Conservation (phyloP, 2,797 vertebrate species). For the Peromyscus melanophrys region DNA sequence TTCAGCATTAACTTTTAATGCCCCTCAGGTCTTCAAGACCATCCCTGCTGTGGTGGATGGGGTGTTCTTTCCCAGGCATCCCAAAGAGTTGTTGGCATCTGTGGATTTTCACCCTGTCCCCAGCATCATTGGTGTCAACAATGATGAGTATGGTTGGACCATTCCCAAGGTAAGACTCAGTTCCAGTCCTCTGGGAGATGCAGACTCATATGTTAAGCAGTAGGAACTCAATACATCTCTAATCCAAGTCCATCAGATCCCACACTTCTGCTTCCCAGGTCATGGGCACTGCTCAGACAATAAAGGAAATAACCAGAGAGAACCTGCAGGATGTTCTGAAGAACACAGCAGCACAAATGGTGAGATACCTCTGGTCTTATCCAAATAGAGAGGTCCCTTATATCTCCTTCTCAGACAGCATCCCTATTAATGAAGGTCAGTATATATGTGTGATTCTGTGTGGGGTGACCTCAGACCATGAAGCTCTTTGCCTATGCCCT, state of each 20-base stretch:
- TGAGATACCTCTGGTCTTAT: neutral
- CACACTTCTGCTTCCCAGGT: neutral
- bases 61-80: conserved; percentile 83
- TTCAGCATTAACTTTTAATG: neutral
- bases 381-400: neutral
- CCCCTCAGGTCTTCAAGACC: neutral
- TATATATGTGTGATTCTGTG: neutral
- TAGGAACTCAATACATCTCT: neutral
- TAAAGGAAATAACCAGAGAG: neutral
- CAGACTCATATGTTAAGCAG: neutral
- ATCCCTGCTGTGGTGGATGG: conserved; percentile 78
- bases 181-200: neutral
- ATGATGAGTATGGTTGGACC: conserved; percentile 87
- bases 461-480: neutral
- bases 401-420: neutral
- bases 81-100: conserved; percentile 82
- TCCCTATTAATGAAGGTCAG: neutral
- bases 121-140: conserved; percentile 85
- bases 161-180: conserved; percentile 82
- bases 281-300: neutral
- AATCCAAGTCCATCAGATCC: neutral
- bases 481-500: neutral
- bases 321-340: neutral
- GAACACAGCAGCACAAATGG: neutral
- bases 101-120: conserved; percentile 84